Conservation (phyloP, 2,113 vertebrate species). For the Platysteira castanea region DNA sequence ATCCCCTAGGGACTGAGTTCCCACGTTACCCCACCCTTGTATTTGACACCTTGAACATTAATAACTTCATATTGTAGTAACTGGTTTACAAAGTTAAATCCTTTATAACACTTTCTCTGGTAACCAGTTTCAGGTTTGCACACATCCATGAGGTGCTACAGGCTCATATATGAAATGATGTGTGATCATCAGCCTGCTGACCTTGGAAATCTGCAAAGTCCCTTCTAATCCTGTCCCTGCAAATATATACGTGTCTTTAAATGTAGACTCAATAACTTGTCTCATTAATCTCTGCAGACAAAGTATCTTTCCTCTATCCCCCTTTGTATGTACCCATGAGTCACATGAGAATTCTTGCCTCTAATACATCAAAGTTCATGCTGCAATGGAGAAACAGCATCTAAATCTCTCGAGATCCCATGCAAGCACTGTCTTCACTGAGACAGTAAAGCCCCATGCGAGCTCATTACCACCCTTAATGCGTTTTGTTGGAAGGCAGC, state of each 20-base stretch:
- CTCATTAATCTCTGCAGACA: background rate
- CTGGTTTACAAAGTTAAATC: too few relatives aligned
- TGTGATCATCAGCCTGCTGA: background rate
- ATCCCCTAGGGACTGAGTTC: too few relatives aligned
- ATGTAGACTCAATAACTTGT: background rate
- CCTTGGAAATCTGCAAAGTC: background rate
- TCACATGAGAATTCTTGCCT: background rate
- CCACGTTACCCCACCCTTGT: too few relatives aligned
- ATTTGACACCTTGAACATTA: too few relatives aligned
- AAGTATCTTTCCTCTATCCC: background rate
- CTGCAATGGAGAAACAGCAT: background rate
- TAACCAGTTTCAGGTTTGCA: background rate
- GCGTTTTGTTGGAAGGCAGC: background rate
- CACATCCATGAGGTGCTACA: background rate
- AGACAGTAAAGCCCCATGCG: fast-evolving
- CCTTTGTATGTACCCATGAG: background rate
- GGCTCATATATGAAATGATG: fast-evolving
- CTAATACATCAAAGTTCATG: background rate
- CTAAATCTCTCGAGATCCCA: background rate
- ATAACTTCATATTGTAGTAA: too few relatives aligned
- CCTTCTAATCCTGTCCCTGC: background rate
- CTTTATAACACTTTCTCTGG: too few relatives aligned
- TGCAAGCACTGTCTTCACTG: background rate
- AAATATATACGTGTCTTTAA: background rate
- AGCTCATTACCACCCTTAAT: background rate